These are phyloP conservation scores for Pipistrellus nathusii DNA, from an alignment of 2,797 vertebrate genomes.

Conservation along the genomic window DNA sequence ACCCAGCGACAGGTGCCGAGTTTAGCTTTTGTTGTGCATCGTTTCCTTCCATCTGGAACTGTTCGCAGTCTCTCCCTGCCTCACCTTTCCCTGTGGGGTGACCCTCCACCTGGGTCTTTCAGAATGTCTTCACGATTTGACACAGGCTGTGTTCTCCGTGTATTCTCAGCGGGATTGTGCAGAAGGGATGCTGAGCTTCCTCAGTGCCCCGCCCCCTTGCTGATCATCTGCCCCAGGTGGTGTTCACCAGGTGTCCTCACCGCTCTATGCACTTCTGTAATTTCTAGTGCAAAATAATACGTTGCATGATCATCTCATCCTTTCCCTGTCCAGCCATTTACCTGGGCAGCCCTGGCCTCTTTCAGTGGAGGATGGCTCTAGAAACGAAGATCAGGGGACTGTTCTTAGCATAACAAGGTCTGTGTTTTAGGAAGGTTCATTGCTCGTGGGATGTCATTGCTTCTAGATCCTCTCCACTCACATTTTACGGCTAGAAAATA, in stretches of 20 bases:
- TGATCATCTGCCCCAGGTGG: not conserved
- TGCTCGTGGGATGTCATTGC: not conserved
- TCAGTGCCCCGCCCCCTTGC: accelerated
- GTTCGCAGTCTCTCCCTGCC: not conserved
- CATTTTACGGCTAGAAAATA: not conserved
- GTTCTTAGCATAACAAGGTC: no score
- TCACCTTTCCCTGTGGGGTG: not conserved
- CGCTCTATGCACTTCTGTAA: not conserved
- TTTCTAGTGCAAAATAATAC: not conserved
- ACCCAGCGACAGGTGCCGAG: not conserved
- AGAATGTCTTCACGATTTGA: not conserved
- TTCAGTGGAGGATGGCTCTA: not conserved
- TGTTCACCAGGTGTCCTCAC: not conserved
- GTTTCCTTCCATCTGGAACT: not conserved
- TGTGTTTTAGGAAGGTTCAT: no score
- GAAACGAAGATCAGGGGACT: not conserved
- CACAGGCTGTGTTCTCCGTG: not conserved
- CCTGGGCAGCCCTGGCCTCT: not conserved
- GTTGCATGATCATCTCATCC: not conserved
- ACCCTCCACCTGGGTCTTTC: not conserved
- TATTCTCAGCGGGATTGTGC: not conserved
- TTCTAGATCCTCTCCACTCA: not conserved
- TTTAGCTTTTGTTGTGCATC: not conserved
- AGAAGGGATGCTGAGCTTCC: not conserved
- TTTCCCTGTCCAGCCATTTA: not conserved